Conservation (phyloP, 2,113 vertebrate species). For the Chaenocephalus aceratus region DNA sequence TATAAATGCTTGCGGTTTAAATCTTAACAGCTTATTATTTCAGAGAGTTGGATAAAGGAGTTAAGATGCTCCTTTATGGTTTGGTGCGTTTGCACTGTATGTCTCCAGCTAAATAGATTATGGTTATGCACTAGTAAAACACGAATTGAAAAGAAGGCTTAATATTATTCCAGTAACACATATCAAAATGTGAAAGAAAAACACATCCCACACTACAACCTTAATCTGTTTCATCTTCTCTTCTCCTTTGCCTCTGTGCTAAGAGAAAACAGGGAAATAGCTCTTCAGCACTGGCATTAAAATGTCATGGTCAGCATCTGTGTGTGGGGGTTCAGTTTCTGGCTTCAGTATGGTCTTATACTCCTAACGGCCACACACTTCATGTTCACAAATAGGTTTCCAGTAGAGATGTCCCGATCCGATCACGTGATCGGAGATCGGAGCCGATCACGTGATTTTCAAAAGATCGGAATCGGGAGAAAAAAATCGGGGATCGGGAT, state of each 20-base stretch:
- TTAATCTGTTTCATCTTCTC: slow-evolving; percentile 27
- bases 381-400: slow-evolving; percentile 19
- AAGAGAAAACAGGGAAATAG: slow-evolving; percentile 6
- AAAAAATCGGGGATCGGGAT: too few species aligned
- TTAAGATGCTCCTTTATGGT: slow-evolving; percentile 33
- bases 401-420: not conserved
- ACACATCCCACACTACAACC: slow-evolving; percentile 10
- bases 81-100: slow-evolving; percentile 16
- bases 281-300: slow-evolving; percentile 20
- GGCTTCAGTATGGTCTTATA: slow-evolving; percentile 1
- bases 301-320: slow-evolving; percentile 36
- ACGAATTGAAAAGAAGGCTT: slow-evolving; percentile 12
- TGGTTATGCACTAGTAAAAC: slow-evolving; percentile 21
- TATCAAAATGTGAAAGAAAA: slow-evolving; percentile 29
- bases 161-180: slow-evolving; percentile 30
- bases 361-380: not conserved
- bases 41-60: slow-evolving; percentile 38
- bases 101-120: slow-evolving; percentile 23
- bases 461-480: too few species aligned
- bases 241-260: not conserved
- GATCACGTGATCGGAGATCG: too few species aligned
- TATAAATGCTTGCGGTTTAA: slow-evolving; percentile 49
- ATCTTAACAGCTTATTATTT: slow-evolving; percentile 53
- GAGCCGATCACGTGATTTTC: too few species aligned
- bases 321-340: slow-evolving; percentile 18